phyloP scores from a whole-genome alignment of 2,113 vertebrate genomes.

The Copsychus sechellarum region DNA sequence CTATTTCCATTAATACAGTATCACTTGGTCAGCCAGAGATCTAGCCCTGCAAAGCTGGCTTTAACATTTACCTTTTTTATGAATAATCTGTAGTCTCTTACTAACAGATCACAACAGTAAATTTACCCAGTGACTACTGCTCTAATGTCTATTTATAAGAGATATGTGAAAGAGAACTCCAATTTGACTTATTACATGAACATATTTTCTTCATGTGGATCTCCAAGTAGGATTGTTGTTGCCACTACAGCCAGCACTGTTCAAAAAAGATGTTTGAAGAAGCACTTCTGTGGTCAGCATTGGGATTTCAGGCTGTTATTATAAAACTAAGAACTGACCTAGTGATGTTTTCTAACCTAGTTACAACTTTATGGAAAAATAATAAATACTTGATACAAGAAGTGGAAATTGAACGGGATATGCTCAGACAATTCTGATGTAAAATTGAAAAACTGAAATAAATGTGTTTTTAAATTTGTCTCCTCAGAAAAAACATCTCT shows the following conservation, averaged over 20 bases:
- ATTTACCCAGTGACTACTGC: not conserved
- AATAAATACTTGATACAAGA: not conserved
- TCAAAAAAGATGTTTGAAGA: not conserved
- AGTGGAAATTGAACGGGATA: not conserved
- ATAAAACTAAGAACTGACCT: not conserved
- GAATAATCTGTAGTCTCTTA: not conserved
- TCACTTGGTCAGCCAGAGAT: not conserved
- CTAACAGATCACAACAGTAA: not conserved
- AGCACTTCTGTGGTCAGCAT: not conserved
- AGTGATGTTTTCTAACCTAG: not conserved
- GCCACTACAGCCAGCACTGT: not conserved
- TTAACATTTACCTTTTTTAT: not conserved
- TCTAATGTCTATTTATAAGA: not conserved
- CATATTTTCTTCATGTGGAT: not conserved
- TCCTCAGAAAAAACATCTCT: not conserved
- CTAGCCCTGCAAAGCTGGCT: not conserved
- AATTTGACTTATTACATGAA: not conserved
- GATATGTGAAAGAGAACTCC: not conserved
- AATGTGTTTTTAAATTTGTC: slow-evolving; percentile 2
- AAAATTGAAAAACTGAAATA: not conserved
- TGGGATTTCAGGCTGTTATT: not conserved
- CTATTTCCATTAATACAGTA: not conserved
- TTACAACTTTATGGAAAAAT: not conserved
- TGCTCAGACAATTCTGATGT: not conserved
- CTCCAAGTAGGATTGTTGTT: not conserved